phyloP scores from a whole-genome alignment of 2,888 invertebrate species.

The Acronicta leporina region DNA sequence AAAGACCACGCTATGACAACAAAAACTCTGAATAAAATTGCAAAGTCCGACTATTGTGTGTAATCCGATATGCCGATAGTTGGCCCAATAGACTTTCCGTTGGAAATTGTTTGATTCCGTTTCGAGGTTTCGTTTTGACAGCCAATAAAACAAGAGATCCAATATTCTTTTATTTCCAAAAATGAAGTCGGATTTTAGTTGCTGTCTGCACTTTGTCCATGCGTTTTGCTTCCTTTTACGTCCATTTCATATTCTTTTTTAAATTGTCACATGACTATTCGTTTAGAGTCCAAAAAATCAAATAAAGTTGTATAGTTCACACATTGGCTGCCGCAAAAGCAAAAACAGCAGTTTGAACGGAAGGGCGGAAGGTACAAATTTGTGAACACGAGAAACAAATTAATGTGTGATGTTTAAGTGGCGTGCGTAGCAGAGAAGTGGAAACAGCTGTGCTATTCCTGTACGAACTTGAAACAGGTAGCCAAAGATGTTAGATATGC shows the following conservation, averaged over 20 bases:
- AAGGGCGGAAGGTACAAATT: conserved; percentile 84
- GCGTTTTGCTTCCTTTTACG: conserved; percentile 47
- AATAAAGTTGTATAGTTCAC: conserved; percentile 51
- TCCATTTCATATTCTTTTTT: conserved; percentile 48
- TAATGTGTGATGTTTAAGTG: conserved; percentile 67
- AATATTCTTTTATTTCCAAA: conserved; percentile 47
- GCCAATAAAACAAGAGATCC: conserved; percentile 59
- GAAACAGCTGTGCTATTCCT: conserved; percentile 73
- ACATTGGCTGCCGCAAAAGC: conserved; percentile 52
- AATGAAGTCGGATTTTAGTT: conserved; percentile 50
- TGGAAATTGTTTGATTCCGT: conserved; percentile 80
- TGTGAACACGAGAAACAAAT: conserved; percentile 85
- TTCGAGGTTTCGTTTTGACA: conserved; percentile 71
- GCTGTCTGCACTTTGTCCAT: conserved; percentile 51
- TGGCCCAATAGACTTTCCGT: conserved; percentile 77
- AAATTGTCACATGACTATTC: conserved; percentile 49
- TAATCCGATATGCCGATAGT: conserved; percentile 83
- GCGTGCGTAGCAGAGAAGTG: conserved; percentile 68
- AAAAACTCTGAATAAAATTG: conserved; percentile 57
- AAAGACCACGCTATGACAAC: conserved; percentile 62
- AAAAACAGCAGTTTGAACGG: conserved; percentile 63
- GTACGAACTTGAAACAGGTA: conserved; percentile 41
- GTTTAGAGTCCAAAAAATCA: conserved; percentile 46
- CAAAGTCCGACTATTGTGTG: conserved; percentile 77
- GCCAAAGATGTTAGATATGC: conserved; percentile 24